Evolutionary conservation across 2,888 invertebrate genomes (phyloP).

Genomic region (Poecilus cupreus): DNA sequence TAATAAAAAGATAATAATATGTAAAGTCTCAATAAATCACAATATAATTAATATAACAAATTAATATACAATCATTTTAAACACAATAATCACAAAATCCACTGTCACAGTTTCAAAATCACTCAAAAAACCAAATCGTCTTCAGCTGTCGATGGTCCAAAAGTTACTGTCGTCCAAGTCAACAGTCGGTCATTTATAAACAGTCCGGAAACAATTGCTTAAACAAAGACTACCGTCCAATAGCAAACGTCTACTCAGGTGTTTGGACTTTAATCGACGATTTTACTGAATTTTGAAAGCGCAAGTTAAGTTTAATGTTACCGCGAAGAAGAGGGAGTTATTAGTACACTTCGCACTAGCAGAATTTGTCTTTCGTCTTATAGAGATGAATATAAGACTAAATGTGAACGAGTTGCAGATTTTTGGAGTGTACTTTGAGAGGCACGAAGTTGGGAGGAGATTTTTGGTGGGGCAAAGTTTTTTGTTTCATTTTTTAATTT

Average conservation of each 20-base stretch:
- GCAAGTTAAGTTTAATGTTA: background rate
- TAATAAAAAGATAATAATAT: no score
- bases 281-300: conserved; percentile 18
- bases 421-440: no score
- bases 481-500: no score
- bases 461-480: no score
- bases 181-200: conserved; percentile 20
- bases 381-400: no score
- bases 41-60: background rate
- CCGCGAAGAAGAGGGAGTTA: no score
- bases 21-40: no score
- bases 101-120: background rate
- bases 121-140: background rate
- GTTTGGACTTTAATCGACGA: conserved; percentile 5
- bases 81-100: background rate
- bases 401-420: no score
- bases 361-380: background rate
- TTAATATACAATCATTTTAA: background rate
- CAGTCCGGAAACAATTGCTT: conserved; percentile 18
- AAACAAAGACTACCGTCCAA: background rate
- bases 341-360: background rate
- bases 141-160: background rate
- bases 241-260: background rate
- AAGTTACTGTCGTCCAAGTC: background rate
- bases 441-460: no score